Conservation (phyloP, 2,797 vertebrate genomes). For the Lophius americanus region DNA sequence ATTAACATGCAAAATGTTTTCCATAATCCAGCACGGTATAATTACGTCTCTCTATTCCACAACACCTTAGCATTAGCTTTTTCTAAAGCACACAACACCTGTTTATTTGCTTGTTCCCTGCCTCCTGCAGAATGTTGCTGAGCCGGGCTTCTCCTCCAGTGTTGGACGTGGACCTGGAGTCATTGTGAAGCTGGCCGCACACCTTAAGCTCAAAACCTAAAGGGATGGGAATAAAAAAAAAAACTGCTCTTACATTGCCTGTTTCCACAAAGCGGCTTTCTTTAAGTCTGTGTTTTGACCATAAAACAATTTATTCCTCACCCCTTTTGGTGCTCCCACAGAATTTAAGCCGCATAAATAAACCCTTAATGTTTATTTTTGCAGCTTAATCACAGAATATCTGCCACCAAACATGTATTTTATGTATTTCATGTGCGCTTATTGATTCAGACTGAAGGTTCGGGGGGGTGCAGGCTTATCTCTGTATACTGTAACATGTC, state of each 20-base stretch:
- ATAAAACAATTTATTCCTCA: neutral
- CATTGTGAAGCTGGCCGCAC: slow-evolving; percentile 58
- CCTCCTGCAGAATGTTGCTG: slow-evolving; percentile 70
- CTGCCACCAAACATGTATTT: slow-evolving; percentile 39
- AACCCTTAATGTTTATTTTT: slow-evolving; percentile 22
- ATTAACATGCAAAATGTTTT: slow-evolving; percentile 87
- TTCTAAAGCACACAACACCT: slow-evolving; percentile 85
- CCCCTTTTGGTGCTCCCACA: neutral
- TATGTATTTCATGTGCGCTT: slow-evolving; percentile 41
- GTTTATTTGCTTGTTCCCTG: slow-evolving; percentile 79
- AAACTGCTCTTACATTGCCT: slow-evolving; percentile 37
- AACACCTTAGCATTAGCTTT: slow-evolving; percentile 84
- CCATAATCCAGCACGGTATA: slow-evolving; percentile 85
- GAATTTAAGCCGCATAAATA: slow-evolving; percentile 16
- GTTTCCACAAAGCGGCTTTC: slow-evolving; percentile 31
- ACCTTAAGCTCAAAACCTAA: slow-evolving; percentile 58
- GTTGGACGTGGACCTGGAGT: slow-evolving; percentile 56
- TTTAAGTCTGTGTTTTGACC: slow-evolving; percentile 20
- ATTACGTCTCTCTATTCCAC: slow-evolving; percentile 86
- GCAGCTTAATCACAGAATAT: slow-evolving; percentile 30
- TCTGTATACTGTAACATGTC: slow-evolving; percentile 76
- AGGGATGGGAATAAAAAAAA: slow-evolving; percentile 34
- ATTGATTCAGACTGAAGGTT: slow-evolving; percentile 57
- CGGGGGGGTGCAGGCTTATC: slow-evolving; percentile 67
- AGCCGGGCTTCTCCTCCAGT: slow-evolving; percentile 27